Percentiles rank a stretch among this genome's conserved stretches.
These are phyloP conservation scores for Hypomesus transpacificus DNA, from an alignment of 2,113 vertebrate species.

Conservation along the genomic window DNA sequence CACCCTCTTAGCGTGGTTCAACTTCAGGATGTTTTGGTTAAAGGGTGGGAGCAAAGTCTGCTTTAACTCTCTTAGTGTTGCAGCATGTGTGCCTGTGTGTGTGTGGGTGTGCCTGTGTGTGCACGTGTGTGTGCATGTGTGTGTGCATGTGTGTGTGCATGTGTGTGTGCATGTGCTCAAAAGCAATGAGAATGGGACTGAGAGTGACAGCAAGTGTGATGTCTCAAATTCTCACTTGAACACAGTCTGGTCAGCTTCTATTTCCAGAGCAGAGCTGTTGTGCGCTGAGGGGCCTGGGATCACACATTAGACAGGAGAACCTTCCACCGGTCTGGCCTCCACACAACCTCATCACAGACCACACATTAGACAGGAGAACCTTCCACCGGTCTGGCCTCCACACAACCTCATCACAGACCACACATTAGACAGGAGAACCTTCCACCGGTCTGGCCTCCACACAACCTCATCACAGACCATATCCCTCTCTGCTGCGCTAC, in stretches of 20 bases:
- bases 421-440: background rate
- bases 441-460: background rate
- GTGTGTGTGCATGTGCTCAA: background rate
- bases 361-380: background rate
- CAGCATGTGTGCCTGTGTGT: background rate
- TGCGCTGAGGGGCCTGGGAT: constrained; percentile 2
- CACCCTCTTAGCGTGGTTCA: constrained; percentile 4
- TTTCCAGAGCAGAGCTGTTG: constrained; percentile 38
- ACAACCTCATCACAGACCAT: background rate
- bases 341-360: background rate
- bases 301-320: background rate
- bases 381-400: background rate
- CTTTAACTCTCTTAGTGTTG: background rate
- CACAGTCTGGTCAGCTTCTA: constrained; percentile 43
- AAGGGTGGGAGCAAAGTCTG: background rate
- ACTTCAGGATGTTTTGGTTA: background rate
- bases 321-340: background rate
- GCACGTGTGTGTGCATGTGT: constrained; percentile 8
- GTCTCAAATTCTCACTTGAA: constrained; percentile 21
- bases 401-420: background rate
- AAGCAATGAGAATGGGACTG: background rate
- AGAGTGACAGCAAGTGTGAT: constrained; percentile 20
- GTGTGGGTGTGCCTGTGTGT: background rate
- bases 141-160: background rate
- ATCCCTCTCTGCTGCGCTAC: too few relatives aligned